Evolutionary conservation across 2,113 vertebrate genomes (phyloP), one percentile per base, ranked within the genome.

Genomic region (Rostratula benghalensis): DNA sequence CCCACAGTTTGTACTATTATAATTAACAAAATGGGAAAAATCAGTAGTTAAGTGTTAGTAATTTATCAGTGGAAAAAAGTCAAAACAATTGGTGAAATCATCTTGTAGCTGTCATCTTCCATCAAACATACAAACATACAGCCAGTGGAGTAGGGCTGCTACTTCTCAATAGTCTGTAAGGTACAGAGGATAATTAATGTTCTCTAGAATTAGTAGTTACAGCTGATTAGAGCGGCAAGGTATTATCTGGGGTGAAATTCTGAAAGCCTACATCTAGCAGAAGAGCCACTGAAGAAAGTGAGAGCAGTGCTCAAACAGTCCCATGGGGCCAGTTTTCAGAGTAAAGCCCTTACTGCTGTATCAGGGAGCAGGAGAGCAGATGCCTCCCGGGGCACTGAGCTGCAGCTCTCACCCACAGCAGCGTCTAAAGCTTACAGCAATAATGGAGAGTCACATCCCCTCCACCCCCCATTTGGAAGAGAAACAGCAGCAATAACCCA

Each of bases 221-320:
- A 25, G 30, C 50, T 56, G 25, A 11, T 48, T 46, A 30, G 15
- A 85, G 18, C 7, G 9, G 31, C 30, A 54, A 46, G 14, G 28
- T 59, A 7, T 61, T n/a, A 50, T 37, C 43, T 16, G 23, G 27
- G 25, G 64, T 54, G 25, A 37, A 59, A 78, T 77, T 46, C 39
- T 77, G 9, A 7, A 56, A 64, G 22, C 13, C 9, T 28, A 23
- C 17, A 23, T 11, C 50, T 28, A 61, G 54, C 50, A 82, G 60
- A 85, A 39, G 7, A 69, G 15, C 5, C 21, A 33, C 4, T 3
- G 7, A 57, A 85, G 31, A 43, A 84, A 51, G 16, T 3, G 8
- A 65, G 23, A 59, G 23, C 0, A 0, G 8, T 39, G 22, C 41
- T 67, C 50, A 84, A 76, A 35, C 7, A 46, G 64, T 15, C 54